These are phyloP conservation scores for Chloroceryle amazona DNA, from an alignment of 2,797 vertebrate species.

Conservation along the genomic window DNA sequence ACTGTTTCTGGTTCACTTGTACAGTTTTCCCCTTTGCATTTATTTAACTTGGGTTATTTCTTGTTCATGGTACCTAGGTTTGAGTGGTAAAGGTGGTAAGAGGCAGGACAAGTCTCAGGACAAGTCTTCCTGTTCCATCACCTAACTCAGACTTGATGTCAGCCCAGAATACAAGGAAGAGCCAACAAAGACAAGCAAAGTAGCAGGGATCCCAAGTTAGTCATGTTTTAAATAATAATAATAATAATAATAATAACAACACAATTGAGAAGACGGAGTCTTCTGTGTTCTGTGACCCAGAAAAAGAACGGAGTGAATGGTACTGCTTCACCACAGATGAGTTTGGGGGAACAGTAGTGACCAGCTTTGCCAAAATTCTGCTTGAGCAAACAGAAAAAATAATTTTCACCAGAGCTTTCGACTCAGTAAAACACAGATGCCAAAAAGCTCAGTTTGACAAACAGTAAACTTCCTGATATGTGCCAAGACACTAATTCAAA, in stretches of 20 bases:
- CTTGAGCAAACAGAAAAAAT: background rate
- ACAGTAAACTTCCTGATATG: background rate
- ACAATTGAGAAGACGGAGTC: background rate
- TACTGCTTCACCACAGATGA: background rate
- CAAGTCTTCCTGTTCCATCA: background rate
- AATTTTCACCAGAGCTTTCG: background rate
- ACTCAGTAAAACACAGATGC: background rate
- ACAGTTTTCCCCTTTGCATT: background rate
- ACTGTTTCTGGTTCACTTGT: background rate
- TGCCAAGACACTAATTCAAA: background rate
- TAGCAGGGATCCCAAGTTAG: background rate
- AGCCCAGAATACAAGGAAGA: background rate
- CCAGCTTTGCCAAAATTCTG: background rate
- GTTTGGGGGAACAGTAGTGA: background rate
- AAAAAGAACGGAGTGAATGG: background rate
- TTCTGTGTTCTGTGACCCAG: background rate
- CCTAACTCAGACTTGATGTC: background rate
- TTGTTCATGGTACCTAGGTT: background rate
- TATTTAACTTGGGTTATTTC: background rate
- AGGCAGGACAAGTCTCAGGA: background rate
- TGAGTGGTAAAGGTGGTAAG: background rate
- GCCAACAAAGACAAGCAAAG: background rate
- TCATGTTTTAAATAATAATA: background rate
- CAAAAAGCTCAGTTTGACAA: background rate
- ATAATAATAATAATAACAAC: background rate